Base-by-base conservation (phyloP, 2,113 vertebrate genomes). In the Callocephalon fimbriatum region DNA sequence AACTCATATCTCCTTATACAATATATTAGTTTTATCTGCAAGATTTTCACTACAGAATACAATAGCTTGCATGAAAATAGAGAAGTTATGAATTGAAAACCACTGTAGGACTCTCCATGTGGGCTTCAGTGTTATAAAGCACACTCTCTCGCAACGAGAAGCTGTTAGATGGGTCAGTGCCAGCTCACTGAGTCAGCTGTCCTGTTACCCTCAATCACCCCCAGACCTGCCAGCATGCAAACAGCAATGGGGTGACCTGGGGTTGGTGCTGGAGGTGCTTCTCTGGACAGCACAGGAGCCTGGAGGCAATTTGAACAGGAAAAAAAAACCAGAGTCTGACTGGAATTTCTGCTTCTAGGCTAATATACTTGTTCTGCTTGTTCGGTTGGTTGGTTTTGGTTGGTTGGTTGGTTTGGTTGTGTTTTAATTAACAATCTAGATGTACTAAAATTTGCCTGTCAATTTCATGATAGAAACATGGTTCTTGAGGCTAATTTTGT, bases 101-200 rank as follows among this genome's bases (percentile, higher is more conserved):
- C 42, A 2, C 10, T 19, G 38, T 59, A 45, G 72, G 15, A 27
- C 17, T 63, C 16, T 35, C 21, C 47, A 4, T 2, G 9, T 19
- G 31, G 44, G 62, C 12, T 54, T 50, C 10, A 23, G 50, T 26
- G 42, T 44, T 40, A 8, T 7, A 22, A 37, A 54, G 35, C 25
- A 31, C 15, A 2, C 27, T 20, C 4, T 15, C 45, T 53, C 4
- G 1, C 26, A 42, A 4, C 0, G 4, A 68, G 22, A 19, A 42
- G 15, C 22, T 56, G 59, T 38, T 18, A 9, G 9, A 23, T 7
- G 10, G 40, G 21, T 16, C 19, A 31, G 51, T 1, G 16, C 1
- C 50, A n/a, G 32, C 27, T 48, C 16, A 11, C 19, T 7, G 15
- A 18, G 42, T 2, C 37, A 23, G 45, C 13, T 7, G 18, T 27